phyloP scores from a whole-genome alignment of 2,888 invertebrate genomes.

The Ennomos erosarius region DNA sequence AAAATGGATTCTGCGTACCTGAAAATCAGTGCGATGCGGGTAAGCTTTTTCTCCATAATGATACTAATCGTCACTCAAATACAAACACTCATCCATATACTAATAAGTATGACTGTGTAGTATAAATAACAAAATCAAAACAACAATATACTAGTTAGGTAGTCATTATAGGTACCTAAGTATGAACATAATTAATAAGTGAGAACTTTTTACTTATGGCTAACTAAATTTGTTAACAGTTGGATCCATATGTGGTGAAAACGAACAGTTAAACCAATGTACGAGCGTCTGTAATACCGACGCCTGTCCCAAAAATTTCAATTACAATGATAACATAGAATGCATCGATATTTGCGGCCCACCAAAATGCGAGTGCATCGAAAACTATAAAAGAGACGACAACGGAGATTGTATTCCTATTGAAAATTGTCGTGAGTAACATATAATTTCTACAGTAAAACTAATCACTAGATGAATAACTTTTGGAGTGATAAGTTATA shows the following conservation, averaged over 20 bases:
- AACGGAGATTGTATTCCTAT: slow-evolving; percentile 25
- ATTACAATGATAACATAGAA: background rate
- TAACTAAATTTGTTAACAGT: too few relatives aligned
- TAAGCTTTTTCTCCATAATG: background rate
- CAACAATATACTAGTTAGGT: too few relatives aligned
- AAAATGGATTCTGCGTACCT: slow-evolving; percentile 33
- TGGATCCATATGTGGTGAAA: slow-evolving; percentile 11
- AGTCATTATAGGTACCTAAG: too few relatives aligned
- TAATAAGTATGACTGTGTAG: too few relatives aligned
- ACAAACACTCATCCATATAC: too few relatives aligned
- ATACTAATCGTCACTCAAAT: too few relatives aligned
- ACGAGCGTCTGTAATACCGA: slow-evolving; percentile 4
- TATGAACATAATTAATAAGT: too few relatives aligned
- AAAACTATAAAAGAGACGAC: slow-evolving; percentile 18
- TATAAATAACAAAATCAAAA: too few relatives aligned
- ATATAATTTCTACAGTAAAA: too few relatives aligned
- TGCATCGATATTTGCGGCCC: slow-evolving; percentile 11
- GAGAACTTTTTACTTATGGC: too few relatives aligned
- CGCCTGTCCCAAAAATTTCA: slow-evolving; percentile 2
- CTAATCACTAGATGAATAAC: too few relatives aligned
- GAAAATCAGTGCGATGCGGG: slow-evolving; percentile 30
- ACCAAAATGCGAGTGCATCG: slow-evolving; percentile 23
- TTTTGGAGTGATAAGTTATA: too few relatives aligned
- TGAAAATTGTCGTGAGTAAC: slow-evolving; percentile 32
- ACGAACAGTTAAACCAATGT: slow-evolving; percentile 20